A percentile compares a stretch with the other conserved stretches of the same genome.
phyloP scores from a whole-genome alignment of 2,888 invertebrate genomes.

The Nysson spinosus region DNA sequence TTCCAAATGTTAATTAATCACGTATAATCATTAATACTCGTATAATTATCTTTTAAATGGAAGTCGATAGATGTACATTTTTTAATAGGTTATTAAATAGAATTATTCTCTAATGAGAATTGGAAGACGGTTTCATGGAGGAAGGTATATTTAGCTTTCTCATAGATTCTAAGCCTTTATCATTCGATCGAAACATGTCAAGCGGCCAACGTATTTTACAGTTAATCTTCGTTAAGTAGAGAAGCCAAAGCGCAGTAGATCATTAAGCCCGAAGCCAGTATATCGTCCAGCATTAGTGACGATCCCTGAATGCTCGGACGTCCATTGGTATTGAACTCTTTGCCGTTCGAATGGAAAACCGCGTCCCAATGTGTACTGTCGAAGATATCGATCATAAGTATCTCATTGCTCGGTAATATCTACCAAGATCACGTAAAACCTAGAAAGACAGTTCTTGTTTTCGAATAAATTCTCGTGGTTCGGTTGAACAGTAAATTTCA shows the following conservation, averaged over 20 bases:
- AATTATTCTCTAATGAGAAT: too few relatives aligned
- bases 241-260: constrained; percentile 39
- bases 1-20: too few relatives aligned
- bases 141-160: too few relatives aligned
- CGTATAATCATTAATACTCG: too few relatives aligned
- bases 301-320: constrained; percentile 51
- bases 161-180: too few relatives aligned
- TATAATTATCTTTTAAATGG: too few relatives aligned
- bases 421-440: neutral
- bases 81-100: too few relatives aligned
- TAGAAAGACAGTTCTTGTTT: neutral
- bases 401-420: neutral
- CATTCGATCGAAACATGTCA: neutral
- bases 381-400: neutral
- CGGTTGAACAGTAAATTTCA: neutral
- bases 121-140: too few relatives aligned
- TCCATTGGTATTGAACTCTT: constrained; percentile 14
- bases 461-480: too few relatives aligned
- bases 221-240: constrained; percentile 50
- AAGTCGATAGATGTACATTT: too few relatives aligned
- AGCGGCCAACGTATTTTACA: constrained; percentile 21
- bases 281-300: constrained; percentile 40
- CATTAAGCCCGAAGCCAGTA: constrained; percentile 42
- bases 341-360: neutral
- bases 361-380: neutral